Evolutionary conservation across 1,140 invertebrate species (phyloP).

Genomic region (Euura lappo): DNA sequence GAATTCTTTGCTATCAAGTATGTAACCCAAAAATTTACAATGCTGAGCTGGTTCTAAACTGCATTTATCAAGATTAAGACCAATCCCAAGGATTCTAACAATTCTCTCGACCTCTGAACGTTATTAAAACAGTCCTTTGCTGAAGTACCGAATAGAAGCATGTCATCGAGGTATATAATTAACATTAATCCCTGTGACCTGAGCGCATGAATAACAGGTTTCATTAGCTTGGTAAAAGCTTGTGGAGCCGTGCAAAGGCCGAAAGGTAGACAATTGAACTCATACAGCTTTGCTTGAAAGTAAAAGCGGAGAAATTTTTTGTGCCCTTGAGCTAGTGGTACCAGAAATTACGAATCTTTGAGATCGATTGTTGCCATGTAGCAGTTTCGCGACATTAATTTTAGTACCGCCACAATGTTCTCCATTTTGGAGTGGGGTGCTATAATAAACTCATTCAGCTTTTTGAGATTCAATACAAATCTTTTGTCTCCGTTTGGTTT

Average conservation of each 20-base stretch:
- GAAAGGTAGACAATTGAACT: slow-evolving; percentile 11
- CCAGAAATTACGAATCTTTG: too few relatives aligned
- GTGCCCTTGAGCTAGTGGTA: slow-evolving; percentile 9
- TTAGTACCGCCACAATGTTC: slow-evolving; percentile 22
- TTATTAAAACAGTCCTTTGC: slow-evolving; percentile 19
- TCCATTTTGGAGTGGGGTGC: slow-evolving; percentile 34
- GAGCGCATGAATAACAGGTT: slow-evolving; percentile 18
- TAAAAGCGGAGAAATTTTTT: slow-evolving; percentile 26
- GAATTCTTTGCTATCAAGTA: slow-evolving; percentile 6
- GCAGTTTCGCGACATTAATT: slow-evolving; percentile 23
- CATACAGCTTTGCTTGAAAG: slow-evolving; percentile 23
- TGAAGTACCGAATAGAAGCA: slow-evolving; percentile 3
- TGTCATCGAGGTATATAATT: slow-evolving; percentile 4
- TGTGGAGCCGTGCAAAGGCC: slow-evolving; percentile 18
- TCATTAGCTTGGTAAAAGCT: slow-evolving; percentile 32
- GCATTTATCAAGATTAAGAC: slow-evolving; percentile 22
- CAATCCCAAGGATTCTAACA: slow-evolving; percentile 23
- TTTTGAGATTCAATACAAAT: slow-evolving; percentile 33
- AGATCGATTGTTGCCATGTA: slow-evolving; percentile 20
- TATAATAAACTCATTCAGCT: slow-evolving; percentile 29
- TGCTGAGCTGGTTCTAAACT: neutral
- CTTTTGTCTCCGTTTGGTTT: slow-evolving; percentile 25
- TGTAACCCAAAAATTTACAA: slow-evolving; percentile 12
- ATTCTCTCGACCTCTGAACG: slow-evolving; percentile 9
- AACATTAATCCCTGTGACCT: too few relatives aligned